These are phyloP conservation scores for Anaspis maculata DNA, from an alignment of 2,888 invertebrate species.

Conservation along the genomic window DNA sequence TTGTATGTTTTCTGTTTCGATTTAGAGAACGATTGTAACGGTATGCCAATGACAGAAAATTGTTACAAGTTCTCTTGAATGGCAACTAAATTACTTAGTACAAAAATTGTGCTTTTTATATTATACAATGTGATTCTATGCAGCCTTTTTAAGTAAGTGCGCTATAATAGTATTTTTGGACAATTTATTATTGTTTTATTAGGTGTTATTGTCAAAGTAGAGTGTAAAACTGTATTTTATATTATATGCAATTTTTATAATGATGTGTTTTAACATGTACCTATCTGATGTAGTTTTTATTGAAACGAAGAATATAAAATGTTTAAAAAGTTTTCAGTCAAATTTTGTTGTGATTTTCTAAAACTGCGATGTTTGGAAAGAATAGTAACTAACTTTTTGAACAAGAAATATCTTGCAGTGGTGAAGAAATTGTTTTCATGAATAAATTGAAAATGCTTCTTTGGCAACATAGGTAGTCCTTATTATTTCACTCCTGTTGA, in stretches of 20 bases:
- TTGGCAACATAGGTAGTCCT: background rate
- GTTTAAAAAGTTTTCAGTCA: background rate
- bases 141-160: constrained; percentile 18
- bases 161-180: constrained; percentile 20
- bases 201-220: background rate
- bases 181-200: constrained; percentile 4
- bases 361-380: too few species aligned
- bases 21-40: too few species aligned
- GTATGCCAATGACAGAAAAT: too few species aligned
- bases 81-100: constrained; percentile 33
- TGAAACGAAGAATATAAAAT: background rate
- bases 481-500: too few species aligned
- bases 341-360: constrained; percentile 4
- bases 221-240: too few species aligned
- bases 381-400: too few species aligned
- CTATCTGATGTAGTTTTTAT: constrained; percentile 4
- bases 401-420: too few species aligned
- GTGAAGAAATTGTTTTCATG: too few species aligned
- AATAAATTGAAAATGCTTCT: too few species aligned
- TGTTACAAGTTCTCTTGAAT: too few species aligned
- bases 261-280: constrained; percentile 12
- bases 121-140: constrained; percentile 24
- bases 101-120: constrained; percentile 29
- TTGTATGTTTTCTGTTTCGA: too few species aligned
- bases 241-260: too few species aligned